Conservation (phyloP, 2,888 invertebrate genomes). For the Tanytarsus gracilentus region DNA sequence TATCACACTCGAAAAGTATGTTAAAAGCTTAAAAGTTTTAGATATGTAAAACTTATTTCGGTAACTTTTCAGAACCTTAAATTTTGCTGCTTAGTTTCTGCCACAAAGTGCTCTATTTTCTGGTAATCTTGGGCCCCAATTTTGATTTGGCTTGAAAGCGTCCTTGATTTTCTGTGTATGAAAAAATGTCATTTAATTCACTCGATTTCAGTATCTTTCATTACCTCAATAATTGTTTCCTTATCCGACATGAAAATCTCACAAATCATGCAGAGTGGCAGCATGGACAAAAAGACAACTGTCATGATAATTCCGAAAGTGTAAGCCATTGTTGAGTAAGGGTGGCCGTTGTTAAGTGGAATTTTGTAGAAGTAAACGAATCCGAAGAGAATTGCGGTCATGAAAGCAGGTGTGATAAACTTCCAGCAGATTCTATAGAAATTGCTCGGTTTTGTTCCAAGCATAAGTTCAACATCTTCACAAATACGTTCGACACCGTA, state of each 20-base stretch:
- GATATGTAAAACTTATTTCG: too few species aligned
- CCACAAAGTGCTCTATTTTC: too few species aligned
- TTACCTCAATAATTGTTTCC: conserved; percentile 34
- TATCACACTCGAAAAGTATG: too few species aligned
- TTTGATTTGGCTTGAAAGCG: conserved; percentile 45
- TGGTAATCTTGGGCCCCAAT: too few species aligned
- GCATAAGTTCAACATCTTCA: conserved; percentile 72
- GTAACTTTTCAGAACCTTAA: too few species aligned
- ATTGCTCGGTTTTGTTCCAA: conserved; percentile 54
- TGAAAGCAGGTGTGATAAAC: conserved; percentile 59
- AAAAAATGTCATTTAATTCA: conserved; percentile 9
- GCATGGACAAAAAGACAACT: too few species aligned
- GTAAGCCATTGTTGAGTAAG: conserved; percentile 45
- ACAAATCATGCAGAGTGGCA: too few species aligned
- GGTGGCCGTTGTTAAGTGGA: conserved; percentile 46
- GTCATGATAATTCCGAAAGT: too few species aligned
- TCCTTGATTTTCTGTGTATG: conserved; percentile 39
- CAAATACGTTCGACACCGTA: conserved; percentile 61
- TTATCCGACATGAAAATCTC: too few species aligned
- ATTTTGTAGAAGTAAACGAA: conserved; percentile 49
- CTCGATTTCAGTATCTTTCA: background rate
- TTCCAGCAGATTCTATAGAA: conserved; percentile 80
- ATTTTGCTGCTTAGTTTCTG: too few species aligned
- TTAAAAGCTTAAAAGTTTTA: too few species aligned
- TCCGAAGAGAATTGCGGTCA: conserved; percentile 62